These are phyloP conservation scores for Pammene fasciana DNA, from an alignment of 2,888 invertebrate species.

Conservation along the genomic window DNA sequence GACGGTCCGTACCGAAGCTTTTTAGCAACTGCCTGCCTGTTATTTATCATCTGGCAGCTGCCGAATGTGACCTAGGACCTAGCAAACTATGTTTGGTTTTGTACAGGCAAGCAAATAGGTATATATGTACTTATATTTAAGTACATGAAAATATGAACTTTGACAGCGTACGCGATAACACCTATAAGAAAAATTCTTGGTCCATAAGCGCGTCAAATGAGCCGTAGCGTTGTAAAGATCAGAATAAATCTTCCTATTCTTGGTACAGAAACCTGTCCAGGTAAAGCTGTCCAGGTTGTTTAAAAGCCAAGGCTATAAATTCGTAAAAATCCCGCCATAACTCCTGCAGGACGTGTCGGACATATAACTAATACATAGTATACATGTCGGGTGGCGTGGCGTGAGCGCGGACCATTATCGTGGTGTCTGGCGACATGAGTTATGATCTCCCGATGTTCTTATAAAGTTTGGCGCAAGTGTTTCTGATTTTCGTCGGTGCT, in stretches of 20 bases:
- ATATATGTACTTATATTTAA: too few species aligned
- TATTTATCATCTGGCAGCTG: too few species aligned
- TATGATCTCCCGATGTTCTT: constrained; percentile 27
- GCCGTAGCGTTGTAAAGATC: too few species aligned
- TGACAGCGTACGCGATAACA: too few species aligned
- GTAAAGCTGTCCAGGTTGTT: not conserved
- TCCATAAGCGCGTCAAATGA: too few species aligned
- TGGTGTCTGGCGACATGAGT: constrained; percentile 24
- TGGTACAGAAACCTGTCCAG: not conserved
- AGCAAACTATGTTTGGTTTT: too few species aligned
- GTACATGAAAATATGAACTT: too few species aligned
- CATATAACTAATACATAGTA: constrained; percentile 10
- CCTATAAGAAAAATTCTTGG: too few species aligned
- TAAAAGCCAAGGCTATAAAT: constrained; percentile 24
- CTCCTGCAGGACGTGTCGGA: constrained; percentile 19
- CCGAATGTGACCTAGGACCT: too few species aligned
- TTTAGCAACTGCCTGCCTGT: not conserved
- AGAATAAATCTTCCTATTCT: too few species aligned
- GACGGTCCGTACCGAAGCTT: not conserved
- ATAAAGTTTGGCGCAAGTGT: not conserved
- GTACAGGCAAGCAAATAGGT: too few species aligned
- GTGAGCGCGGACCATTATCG: constrained; percentile 29
- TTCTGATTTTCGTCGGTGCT: not conserved
- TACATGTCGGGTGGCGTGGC: constrained; percentile 15
- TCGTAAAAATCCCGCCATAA: constrained; percentile 4